Percentiles rank a stretch among this genome's conserved stretches.
phyloP scores from a whole-genome alignment of 2,888 invertebrate genomes.

The Temnothorax rugatulus region DNA sequence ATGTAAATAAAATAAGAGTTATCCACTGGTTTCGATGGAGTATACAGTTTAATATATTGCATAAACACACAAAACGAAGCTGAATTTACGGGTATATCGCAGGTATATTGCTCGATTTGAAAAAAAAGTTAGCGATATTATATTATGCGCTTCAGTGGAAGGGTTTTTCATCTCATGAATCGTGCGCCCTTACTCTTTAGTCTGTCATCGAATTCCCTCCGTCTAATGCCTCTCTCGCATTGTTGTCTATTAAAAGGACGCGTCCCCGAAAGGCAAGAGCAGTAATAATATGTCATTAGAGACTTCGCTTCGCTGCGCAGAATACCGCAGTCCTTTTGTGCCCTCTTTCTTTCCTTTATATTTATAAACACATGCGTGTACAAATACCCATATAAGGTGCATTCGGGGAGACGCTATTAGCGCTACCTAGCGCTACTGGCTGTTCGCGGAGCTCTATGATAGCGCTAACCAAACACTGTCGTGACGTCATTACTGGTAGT shows the following conservation, averaged over 20 bases:
- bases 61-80: not conserved
- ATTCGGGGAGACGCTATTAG: too few species aligned
- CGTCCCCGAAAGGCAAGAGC: conserved; percentile 43
- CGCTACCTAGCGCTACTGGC: too few species aligned
- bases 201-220: conserved; percentile 68
- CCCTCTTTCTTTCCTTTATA: conserved; percentile 37
- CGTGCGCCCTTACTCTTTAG: conserved; percentile 73
- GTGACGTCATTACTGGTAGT: too few species aligned
- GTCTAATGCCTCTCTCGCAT: conserved; percentile 43
- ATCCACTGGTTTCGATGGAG: not conserved
- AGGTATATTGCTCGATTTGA: not conserved
- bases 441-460: too few species aligned
- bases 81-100: not conserved
- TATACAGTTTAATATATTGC: not conserved
- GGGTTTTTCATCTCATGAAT: conserved; percentile 61
- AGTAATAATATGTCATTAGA: conserved; percentile 63
- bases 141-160: not conserved
- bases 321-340: conserved; percentile 59
- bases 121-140: not conserved
- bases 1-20: not conserved
- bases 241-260: conserved; percentile 33
- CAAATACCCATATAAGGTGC: too few species aligned
- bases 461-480: too few species aligned
- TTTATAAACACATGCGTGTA: conserved; percentile 20
- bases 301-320: conserved; percentile 46